Conservation (phyloP, 2,888 invertebrate species). For the Odontocolon sp. region DNA sequence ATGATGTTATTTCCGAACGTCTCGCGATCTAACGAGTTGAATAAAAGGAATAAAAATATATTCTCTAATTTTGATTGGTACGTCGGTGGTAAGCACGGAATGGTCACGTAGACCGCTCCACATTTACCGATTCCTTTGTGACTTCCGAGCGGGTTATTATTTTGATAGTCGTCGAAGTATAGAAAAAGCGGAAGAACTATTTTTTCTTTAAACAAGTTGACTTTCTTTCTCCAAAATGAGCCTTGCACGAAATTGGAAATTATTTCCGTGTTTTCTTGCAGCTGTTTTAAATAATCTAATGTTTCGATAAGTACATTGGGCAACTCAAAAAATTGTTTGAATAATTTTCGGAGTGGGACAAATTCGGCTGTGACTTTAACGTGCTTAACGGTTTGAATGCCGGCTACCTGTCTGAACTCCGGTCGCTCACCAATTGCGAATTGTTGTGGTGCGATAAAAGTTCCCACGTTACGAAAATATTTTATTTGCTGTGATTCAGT, state of each 20-base stretch:
- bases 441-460: background rate
- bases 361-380: background rate
- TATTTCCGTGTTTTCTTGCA: background rate
- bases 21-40: constrained; percentile 48
- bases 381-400: background rate
- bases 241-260: constrained; percentile 23
- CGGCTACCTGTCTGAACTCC: constrained; percentile 5
- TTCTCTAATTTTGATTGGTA: constrained; percentile 54
- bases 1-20: constrained; percentile 43
- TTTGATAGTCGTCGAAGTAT: constrained; percentile 60
- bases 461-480: background rate
- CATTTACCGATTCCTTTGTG: constrained; percentile 57
- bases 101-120: constrained; percentile 50
- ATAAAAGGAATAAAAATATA: constrained; percentile 57
- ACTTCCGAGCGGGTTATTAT: constrained; percentile 58
- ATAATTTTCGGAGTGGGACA: background rate
- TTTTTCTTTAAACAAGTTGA: constrained; percentile 31
- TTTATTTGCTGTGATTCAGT: background rate
- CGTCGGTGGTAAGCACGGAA: constrained; percentile 51
- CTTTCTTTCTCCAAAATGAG: constrained; percentile 3
- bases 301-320: background rate
- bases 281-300: background rate
- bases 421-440: constrained; percentile 29
- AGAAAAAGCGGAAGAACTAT: constrained; percentile 49
- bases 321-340: background rate